These are phyloP conservation scores for Ameiurus melas DNA, from an alignment of 2,113 vertebrate species.

Conservation along the genomic window DNA sequence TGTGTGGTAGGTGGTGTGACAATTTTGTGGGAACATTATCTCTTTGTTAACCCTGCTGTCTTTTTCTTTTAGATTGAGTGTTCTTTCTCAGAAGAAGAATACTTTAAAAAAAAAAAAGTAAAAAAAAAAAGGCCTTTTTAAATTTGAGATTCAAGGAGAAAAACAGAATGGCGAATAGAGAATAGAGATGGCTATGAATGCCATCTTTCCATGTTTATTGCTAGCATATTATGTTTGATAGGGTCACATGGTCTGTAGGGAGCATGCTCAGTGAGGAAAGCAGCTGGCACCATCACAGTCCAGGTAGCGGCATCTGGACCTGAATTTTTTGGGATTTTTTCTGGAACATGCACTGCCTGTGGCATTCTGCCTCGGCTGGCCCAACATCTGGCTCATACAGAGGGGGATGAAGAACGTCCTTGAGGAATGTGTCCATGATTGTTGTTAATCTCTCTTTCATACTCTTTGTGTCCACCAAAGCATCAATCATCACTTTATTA, in stretches of 20 bases:
- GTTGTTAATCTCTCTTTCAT: conserved; percentile 62
- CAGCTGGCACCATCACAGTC: conserved; percentile 66
- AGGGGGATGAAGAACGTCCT: conserved; percentile 66
- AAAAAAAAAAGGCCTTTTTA: neutral
- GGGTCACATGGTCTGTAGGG: conserved; percentile 67
- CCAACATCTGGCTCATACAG: conserved; percentile 72
- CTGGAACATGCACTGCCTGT: conserved; percentile 72
- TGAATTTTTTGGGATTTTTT: conserved; percentile 59
- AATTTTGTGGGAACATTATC: conserved; percentile 2
- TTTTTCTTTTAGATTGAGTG: neutral
- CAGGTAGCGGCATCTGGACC: conserved; percentile 76
- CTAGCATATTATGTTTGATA: conserved; percentile 20
- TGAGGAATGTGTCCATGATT: conserved; percentile 65
- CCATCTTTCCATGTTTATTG: conserved; percentile 10
- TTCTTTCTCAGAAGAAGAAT: conserved; percentile 17
- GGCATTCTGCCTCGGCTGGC: conserved; percentile 67
- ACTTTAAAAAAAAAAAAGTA: neutral
- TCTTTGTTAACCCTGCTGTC: conserved; percentile 13
- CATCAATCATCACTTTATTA: conserved; percentile 30
- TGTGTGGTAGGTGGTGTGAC: neutral
- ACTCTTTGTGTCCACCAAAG: conserved; percentile 12
- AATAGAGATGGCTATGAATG: neutral
- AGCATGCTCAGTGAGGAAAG: conserved; percentile 57
- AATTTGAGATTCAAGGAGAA: neutral
- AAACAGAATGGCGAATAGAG: neutral